These are phyloP conservation scores for Coilia nasus DNA, from an alignment of 2,797 vertebrate species.

Conservation along the genomic window DNA sequence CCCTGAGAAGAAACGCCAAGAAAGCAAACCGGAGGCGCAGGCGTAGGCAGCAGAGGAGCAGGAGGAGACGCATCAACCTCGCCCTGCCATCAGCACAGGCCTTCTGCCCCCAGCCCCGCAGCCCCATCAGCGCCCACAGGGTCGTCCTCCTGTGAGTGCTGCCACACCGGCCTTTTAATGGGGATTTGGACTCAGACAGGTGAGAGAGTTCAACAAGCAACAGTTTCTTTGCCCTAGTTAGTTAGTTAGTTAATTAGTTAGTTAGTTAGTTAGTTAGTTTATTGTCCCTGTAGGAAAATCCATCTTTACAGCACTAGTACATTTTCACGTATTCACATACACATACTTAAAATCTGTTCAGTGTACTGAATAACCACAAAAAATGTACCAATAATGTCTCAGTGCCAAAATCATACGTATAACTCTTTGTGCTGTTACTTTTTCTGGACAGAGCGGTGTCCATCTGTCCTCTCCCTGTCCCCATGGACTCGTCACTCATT, in stretches of 20 bases:
- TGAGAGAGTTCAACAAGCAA: background rate
- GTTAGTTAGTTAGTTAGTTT: no score
- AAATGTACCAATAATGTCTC: background rate
- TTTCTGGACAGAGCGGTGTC: background rate
- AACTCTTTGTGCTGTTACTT: background rate
- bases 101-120: background rate
- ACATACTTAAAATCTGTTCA: no score
- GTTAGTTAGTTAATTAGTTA: no score
- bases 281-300: no score
- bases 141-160: background rate
- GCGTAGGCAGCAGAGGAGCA: background rate
- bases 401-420: background rate
- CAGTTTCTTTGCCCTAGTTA: no score
- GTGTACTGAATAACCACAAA: background rate
- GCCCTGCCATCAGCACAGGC: background rate
- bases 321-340: no score
- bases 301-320: no score
- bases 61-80: background rate
- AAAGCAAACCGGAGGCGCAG: background rate
- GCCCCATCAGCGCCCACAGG: background rate
- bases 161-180: background rate
- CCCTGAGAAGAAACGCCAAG: background rate
- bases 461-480: background rate
- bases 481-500: background rate
- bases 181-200: background rate